Conservation (phyloP, 2,797 vertebrate species). For the Anabacerthia variegaticeps region DNA sequence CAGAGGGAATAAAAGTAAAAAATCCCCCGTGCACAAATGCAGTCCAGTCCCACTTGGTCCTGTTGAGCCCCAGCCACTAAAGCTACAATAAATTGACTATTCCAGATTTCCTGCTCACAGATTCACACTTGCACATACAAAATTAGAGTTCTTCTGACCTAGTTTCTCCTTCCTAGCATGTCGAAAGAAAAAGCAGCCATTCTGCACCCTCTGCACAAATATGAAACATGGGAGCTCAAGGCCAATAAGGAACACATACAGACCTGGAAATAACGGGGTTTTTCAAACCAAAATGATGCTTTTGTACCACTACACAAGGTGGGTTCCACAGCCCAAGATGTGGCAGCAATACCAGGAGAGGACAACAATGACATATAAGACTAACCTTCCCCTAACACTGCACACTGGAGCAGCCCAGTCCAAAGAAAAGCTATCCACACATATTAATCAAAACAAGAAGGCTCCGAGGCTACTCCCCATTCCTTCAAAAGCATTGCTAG, state of each 20-base stretch:
- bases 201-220: not conserved
- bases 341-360: not conserved
- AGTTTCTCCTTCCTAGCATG: not conserved
- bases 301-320: not conserved
- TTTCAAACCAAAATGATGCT: not conserved
- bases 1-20: not conserved
- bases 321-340: not conserved
- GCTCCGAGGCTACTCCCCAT: not conserved
- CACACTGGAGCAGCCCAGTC: not conserved
- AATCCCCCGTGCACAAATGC: not conserved
- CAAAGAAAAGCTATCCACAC: not conserved
- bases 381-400: not conserved
- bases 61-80: not conserved
- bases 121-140: not conserved
- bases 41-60: not conserved
- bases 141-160: not conserved
- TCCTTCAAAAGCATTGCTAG: not conserved
- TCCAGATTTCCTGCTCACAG: not conserved
- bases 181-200: not conserved
- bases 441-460: not conserved
- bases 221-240: not conserved
- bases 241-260: not conserved
- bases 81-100: not conserved
- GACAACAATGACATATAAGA: not conserved
- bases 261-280: not conserved